Conservation (phyloP, 1,140 invertebrate genomes). For the Drosophila aff. region DNA sequence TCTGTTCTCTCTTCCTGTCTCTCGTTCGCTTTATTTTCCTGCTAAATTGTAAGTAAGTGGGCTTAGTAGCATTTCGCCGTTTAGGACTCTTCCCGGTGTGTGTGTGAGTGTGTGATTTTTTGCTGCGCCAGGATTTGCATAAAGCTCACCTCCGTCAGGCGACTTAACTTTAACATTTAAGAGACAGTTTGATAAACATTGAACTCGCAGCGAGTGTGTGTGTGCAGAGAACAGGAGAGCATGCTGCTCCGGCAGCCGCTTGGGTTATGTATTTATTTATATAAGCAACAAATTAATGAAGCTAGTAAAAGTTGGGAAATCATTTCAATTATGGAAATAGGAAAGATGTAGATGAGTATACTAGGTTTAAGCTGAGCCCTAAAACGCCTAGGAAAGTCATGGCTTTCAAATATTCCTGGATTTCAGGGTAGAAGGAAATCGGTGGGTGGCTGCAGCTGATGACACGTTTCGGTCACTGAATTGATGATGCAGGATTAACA, state of each 20-base stretch:
- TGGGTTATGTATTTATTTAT: neutral
- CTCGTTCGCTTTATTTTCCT: constrained; percentile 52
- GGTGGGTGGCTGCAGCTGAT: constrained; percentile 20
- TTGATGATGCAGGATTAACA: constrained; percentile 9
- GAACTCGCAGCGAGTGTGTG: constrained; percentile 23
- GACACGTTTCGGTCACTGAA: constrained; percentile 24
- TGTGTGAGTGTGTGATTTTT: constrained; percentile 50
- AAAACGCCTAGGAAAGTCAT: fast-evolving
- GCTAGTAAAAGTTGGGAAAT: neutral
- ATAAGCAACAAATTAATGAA: neutral
- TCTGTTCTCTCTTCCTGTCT: constrained; percentile 49
- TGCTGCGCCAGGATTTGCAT: constrained; percentile 70
- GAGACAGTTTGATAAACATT: constrained; percentile 70
- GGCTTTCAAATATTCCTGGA: neutral
- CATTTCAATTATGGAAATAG: neutral
- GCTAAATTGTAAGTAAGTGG: constrained; percentile 84
- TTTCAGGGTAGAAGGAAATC: neutral
- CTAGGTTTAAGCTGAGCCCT: neutral
- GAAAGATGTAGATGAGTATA: neutral
- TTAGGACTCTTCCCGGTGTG: constrained; percentile 47
- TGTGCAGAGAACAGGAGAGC: neutral
- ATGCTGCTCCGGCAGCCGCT: neutral
- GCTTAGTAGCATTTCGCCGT: constrained; percentile 81
- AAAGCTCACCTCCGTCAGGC: constrained; percentile 63
- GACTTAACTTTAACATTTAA: constrained; percentile 70